phyloP scores from a whole-genome alignment of 2,888 invertebrate genomes.

The Eledone cirrhosa region DNA sequence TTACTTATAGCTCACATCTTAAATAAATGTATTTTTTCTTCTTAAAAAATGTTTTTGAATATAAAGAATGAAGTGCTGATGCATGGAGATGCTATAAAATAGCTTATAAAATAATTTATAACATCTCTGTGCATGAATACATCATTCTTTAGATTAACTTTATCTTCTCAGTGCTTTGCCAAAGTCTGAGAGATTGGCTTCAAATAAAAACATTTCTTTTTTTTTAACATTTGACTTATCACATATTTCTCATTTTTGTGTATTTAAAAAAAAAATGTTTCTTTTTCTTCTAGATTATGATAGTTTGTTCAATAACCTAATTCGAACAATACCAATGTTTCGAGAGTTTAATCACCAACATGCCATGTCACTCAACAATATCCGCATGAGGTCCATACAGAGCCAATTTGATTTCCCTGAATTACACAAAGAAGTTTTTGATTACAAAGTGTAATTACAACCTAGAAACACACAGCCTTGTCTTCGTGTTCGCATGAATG shows the following conservation, averaged over 20 bases:
- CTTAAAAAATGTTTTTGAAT: too few species aligned
- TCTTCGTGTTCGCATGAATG: too few species aligned
- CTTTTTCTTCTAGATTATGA: constrained; percentile 47
- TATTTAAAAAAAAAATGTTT: background rate
- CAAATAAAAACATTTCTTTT: background rate
- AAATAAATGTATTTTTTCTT: too few species aligned
- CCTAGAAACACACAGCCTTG: background rate
- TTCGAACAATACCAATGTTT: constrained; percentile 53
- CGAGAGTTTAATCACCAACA: constrained; percentile 60
- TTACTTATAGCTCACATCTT: too few species aligned
- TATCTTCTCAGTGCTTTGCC: too few species aligned
- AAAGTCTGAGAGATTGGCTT: too few species aligned
- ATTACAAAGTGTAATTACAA: constrained; percentile 26
- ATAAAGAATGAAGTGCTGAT: too few species aligned
- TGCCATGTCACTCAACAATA: constrained; percentile 56
- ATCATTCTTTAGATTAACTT: too few species aligned
- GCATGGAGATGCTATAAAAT: too few species aligned
- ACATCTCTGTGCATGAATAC: too few species aligned
- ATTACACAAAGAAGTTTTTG: constrained; percentile 62
- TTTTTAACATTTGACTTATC: background rate
- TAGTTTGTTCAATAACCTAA: constrained; percentile 46
- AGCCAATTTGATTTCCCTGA: constrained; percentile 51
- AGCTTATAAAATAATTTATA: too few species aligned
- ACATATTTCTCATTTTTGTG: background rate
- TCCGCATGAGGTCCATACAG: constrained; percentile 58